These are phyloP conservation scores for Emydoidea blandingii DNA, from an alignment of 2,797 vertebrate species.

Conservation along the genomic window DNA sequence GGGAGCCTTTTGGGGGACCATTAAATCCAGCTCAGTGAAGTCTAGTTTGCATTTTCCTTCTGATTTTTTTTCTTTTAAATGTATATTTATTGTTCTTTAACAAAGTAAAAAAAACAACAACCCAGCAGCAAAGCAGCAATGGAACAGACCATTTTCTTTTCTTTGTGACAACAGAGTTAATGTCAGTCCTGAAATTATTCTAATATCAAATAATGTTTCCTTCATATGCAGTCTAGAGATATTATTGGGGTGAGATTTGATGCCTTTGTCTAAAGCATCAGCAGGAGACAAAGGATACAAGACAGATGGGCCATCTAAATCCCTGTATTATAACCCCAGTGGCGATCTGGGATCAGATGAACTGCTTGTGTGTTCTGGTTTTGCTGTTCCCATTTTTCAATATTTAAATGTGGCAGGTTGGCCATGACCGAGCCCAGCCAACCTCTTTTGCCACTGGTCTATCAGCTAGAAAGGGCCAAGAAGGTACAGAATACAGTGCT, in stretches of 20 bases:
- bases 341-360: rapidly evolving
- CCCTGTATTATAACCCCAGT: too few species aligned
- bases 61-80: neutral
- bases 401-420: neutral
- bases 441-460: neutral
- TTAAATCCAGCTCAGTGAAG: neutral
- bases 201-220: rapidly evolving
- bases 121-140: neutral
- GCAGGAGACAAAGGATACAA: too few species aligned
- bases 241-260: neutral
- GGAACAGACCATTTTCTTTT: neutral
- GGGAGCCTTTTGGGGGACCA: neutral
- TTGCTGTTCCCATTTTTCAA: neutral
- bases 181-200: neutral
- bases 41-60: neutral
- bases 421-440: neutral
- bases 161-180: neutral
- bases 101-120: neutral
- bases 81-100: neutral
- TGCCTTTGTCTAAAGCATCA: neutral
- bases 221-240: neutral
- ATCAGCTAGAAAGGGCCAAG: neutral
- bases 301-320: too few species aligned
- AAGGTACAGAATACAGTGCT: rapidly evolving
- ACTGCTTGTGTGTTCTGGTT: rapidly evolving